Evolutionary conservation across 1,140 invertebrate species (phyloP).

Genomic region (Fopius arisanus): DNA sequence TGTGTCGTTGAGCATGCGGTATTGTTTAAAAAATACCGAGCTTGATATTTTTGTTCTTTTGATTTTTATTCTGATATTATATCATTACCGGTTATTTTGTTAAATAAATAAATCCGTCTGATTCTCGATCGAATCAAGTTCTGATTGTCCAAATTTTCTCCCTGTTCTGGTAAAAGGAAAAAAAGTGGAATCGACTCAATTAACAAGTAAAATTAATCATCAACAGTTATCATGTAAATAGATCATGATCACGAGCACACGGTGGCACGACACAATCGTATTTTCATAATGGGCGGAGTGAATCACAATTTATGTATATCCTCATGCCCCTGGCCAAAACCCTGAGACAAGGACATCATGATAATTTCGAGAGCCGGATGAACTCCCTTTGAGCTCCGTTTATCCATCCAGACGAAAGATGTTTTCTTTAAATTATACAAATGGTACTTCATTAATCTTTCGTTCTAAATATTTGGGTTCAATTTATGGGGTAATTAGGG

Average conservation of each 20-base stretch:
- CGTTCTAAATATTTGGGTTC: background rate
- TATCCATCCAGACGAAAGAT: background rate
- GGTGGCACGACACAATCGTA: background rate
- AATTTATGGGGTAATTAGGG: slow-evolving; percentile 1
- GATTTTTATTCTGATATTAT: no score
- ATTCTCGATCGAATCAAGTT: no score
- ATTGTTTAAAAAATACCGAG: no score
- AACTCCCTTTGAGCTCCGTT: background rate
- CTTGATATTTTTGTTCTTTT: no score
- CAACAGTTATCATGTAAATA: background rate
- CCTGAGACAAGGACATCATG: background rate
- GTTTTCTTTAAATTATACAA: slow-evolving; percentile 11
- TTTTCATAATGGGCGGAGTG: background rate
- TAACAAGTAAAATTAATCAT: background rate
- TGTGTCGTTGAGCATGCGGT: no score
- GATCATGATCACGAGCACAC: background rate
- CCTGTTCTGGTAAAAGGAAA: background rate
- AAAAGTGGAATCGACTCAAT: background rate
- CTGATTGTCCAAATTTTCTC: background rate
- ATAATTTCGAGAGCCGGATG: background rate
- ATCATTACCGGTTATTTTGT: no score
- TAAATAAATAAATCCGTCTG: no score
- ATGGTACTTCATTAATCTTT: background rate
- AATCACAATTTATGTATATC: background rate
- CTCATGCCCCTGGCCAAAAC: background rate